phyloP scores from a whole-genome alignment of 2,888 invertebrate genomes.

The Nebria salina region DNA sequence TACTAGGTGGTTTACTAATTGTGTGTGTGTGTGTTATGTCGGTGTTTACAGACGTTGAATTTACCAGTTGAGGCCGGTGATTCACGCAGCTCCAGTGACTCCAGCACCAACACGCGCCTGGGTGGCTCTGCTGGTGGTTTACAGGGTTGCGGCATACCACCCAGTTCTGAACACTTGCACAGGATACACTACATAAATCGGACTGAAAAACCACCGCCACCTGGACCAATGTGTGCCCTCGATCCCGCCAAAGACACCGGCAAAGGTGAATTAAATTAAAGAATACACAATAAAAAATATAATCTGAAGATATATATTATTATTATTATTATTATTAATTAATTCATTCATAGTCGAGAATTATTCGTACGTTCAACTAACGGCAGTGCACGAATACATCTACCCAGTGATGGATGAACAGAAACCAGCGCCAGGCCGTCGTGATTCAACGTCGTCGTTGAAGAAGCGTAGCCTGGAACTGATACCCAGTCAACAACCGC shows the following conservation, averaged over 20 bases:
- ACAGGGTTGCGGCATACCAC: constrained; percentile 54
- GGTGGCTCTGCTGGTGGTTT: constrained; percentile 58
- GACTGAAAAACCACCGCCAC: constrained; percentile 60
- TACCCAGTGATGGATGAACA: constrained; percentile 78
- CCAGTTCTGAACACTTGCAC: constrained; percentile 62
- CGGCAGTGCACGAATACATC: constrained; percentile 86
- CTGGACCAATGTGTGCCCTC: constrained; percentile 54
- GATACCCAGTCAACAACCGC: constrained; percentile 65
- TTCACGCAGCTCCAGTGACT: constrained; percentile 78
- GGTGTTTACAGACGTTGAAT: constrained; percentile 78
- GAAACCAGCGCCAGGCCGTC: constrained; percentile 59
- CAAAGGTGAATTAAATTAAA: constrained; percentile 52
- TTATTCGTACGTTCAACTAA: constrained; percentile 86
- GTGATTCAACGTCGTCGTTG: constrained; percentile 69
- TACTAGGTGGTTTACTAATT: not conserved
- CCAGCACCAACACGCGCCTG: constrained; percentile 64
- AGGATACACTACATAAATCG: constrained; percentile 71
- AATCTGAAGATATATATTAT: too few species aligned
- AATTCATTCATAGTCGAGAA: constrained; percentile 66
- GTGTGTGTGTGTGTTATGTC: constrained; percentile 9
- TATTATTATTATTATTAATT: too few species aligned
- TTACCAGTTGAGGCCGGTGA: constrained; percentile 83
- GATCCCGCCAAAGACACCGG: constrained; percentile 56
- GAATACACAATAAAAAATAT: not conserved
- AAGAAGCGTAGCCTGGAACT: constrained; percentile 73